These are phyloP conservation scores for Cremastinae sp. DNA, from an alignment of 2,888 invertebrate species.

Conservation along the genomic window DNA sequence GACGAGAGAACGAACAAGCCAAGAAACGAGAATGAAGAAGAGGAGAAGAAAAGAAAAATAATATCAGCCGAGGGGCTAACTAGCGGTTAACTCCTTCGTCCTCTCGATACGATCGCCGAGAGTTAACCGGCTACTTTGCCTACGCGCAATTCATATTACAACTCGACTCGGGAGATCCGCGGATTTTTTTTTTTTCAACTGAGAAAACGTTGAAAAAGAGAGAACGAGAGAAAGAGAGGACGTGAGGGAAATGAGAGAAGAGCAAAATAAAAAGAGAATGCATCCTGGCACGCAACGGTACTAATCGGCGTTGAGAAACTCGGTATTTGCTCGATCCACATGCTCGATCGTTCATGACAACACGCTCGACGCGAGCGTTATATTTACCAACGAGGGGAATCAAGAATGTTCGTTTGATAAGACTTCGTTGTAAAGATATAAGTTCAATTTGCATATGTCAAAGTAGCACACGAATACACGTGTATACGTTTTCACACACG, in stretches of 20 bases:
- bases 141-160: slow-evolving; percentile 56
- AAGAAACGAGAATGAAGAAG: not conserved
- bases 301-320: slow-evolving; percentile 38
- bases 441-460: slow-evolving; percentile 66
- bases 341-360: slow-evolving; percentile 65
- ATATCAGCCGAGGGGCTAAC: slow-evolving; percentile 29
- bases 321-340: slow-evolving; percentile 57
- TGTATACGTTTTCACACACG: slow-evolving; percentile 2
- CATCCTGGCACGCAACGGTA: slow-evolving; percentile 60
- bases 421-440: slow-evolving; percentile 65
- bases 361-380: slow-evolving; percentile 60
- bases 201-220: not conserved
- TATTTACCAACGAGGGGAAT: slow-evolving; percentile 58
- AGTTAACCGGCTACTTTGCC: slow-evolving; percentile 58
- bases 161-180: slow-evolving; percentile 4
- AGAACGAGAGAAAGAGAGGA: not conserved
- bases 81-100: slow-evolving; percentile 32
- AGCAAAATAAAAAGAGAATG: slow-evolving; percentile 36
- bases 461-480: slow-evolving; percentile 57
- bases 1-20: not conserved
- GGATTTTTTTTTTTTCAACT: too few species aligned
- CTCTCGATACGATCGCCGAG: slow-evolving; percentile 27
- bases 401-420: slow-evolving; percentile 66
- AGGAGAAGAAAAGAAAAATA: not conserved
- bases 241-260: slow-evolving; percentile 4